Conservation (phyloP, 2,888 invertebrate species). For the Crioceris asparagi region DNA sequence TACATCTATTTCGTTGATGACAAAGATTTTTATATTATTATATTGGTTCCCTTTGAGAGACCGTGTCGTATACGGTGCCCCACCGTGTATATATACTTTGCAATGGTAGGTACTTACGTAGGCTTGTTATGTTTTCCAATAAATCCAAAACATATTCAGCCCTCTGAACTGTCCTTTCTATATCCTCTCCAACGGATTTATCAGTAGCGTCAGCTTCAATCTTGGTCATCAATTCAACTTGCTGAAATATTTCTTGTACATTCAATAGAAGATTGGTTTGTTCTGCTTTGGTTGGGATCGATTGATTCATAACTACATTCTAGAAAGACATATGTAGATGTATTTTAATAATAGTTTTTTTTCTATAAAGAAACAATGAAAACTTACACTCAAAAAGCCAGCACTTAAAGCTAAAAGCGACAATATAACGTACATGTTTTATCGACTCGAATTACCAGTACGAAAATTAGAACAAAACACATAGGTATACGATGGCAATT, state of each 20-base stretch:
- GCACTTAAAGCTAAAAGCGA: conserved; percentile 8
- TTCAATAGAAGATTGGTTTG: conserved; percentile 27
- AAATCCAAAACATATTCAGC: conserved; percentile 23
- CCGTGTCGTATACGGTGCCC: no score
- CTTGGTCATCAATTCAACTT: conserved; percentile 23
- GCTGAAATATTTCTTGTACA: conserved; percentile 29
- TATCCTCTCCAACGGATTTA: conserved; percentile 23
- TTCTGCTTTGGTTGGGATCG: conserved; percentile 28
- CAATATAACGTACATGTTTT: conserved; percentile 8
- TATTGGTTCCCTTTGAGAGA: no score
- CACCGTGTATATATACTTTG: no score
- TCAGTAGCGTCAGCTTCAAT: conserved; percentile 26
- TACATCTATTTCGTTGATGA: no score
- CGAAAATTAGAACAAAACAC: no score
- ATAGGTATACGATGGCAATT: no score
- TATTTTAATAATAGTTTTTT: neutral
- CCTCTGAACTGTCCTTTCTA: conserved; percentile 21
- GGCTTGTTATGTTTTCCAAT: conserved; percentile 25
- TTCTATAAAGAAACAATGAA: neutral
- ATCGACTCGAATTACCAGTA: no score
- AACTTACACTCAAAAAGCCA: conserved; percentile 12
- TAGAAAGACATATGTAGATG: conserved; percentile 5
- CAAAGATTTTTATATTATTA: no score
- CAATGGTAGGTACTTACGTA: conserved; percentile 25
- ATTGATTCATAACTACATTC: conserved; percentile 7